Base-by-base conservation (phyloP, 2,888 invertebrate genomes). In the Agriopis aurantiaria region DNA sequence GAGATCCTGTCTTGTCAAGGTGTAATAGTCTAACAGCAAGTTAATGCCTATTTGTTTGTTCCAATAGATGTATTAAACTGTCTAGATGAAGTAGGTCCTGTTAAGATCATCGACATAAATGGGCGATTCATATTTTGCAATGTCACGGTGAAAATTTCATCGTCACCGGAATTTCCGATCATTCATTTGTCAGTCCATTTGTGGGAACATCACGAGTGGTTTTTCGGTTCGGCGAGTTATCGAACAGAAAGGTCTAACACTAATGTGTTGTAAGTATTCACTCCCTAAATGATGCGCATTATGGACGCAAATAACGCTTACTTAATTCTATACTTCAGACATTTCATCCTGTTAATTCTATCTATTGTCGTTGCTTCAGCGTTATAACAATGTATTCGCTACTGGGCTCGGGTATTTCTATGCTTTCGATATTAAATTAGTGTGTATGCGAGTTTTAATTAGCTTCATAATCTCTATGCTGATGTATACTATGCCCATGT, bases 341-440 rank as follows among this genome's bases (percentile, higher is more conserved):
- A 90, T 90, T 90, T 91, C 91, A 91, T 89, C 86, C 87, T 91
- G 88, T 90, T 89, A 87, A 88, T 87, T 91, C 91, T 93, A 88
- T 91, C 89, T 91, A 86, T 89, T 92, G 91, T 92, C 92, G 93
- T 94, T 91, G 93, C 93, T 94, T 94, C 88, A 89, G 93, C 94
- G 91, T 91, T 91, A 88, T 90, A 92, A 92, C 88, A 90, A 90
- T 92, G 88, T 92, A 86, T 86, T 88, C 91, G 93, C 93, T 93
- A 92, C 85, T 91, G 93, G 93, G 93, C 93, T 93, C 93, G 93
- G 93, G 93, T 92, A 91, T 91, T 70, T 91, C 93, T 93, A 92
- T 93, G 94, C 94, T 94, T 94, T 93, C 91, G 88, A 92, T 94
- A 93, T 93, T 92, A 90, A 91, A 89, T 90, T 93, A 92, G 93